Conservation (phyloP, 2,888 invertebrate genomes). For the Timema podura region DNA sequence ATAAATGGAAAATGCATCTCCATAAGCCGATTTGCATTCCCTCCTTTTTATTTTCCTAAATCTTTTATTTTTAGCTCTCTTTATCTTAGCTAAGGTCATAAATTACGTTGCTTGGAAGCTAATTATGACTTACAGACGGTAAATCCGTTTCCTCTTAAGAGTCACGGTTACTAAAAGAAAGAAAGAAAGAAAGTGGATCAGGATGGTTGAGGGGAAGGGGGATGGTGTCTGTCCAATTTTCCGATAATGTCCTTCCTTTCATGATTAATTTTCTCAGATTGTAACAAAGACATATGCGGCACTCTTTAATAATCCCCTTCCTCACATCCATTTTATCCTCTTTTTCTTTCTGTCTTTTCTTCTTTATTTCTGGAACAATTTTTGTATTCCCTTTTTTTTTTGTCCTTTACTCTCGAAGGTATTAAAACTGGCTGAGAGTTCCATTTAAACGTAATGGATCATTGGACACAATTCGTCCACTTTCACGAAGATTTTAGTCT, state of each 20-base stretch:
- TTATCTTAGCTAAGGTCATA: conserved; percentile 27
- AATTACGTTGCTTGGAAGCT: conserved; percentile 27
- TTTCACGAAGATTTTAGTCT: background rate
- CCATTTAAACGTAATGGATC: conserved; percentile 30
- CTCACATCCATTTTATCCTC: conserved; percentile 7
- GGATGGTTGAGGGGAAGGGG: conserved; percentile 7
- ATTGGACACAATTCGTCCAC: conserved; percentile 26
- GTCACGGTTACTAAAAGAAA: too few species aligned
- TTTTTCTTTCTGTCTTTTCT: conserved; percentile 17
- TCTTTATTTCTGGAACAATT: conserved; percentile 19
- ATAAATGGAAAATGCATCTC: too few species aligned
- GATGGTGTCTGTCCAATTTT: conserved; percentile 23
- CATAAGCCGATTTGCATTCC: too few species aligned
- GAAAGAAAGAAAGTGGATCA: background rate
- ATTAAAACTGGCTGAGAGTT: conserved; percentile 28
- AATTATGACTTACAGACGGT: conserved; percentile 30
- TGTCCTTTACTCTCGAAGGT: conserved; percentile 19
- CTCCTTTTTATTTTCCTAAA: background rate
- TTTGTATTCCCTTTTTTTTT: conserved; percentile 20
- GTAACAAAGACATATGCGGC: conserved; percentile 30
- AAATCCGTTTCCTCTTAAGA: conserved; percentile 23
- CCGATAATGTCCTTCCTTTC: conserved; percentile 26
- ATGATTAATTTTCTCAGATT: conserved; percentile 30
- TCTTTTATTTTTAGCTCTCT: too few species aligned
- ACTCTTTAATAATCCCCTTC: conserved; percentile 29